phyloP scores from a whole-genome alignment of 2,113 vertebrate species.

The Microcebus griseorufus region DNA sequence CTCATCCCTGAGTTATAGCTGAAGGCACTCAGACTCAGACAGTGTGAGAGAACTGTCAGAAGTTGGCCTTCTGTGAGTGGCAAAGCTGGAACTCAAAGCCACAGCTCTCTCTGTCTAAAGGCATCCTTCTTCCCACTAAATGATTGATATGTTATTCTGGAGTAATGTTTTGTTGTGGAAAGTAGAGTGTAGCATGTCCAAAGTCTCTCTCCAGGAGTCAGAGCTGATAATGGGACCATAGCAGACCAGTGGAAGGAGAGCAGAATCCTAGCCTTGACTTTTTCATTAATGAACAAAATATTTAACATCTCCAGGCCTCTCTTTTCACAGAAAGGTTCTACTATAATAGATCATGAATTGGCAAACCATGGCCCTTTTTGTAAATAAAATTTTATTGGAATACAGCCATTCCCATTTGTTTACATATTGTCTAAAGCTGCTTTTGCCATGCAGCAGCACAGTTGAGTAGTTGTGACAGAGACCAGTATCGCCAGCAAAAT shows the following conservation, averaged over 20 bases:
- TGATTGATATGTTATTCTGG: background rate
- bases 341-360: background rate
- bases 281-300: background rate
- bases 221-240: background rate
- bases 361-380: background rate
- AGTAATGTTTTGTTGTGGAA: background rate
- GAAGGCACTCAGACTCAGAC: background rate
- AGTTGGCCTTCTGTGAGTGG: background rate
- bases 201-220: background rate
- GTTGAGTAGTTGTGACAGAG: background rate
- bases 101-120: background rate
- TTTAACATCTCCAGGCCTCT: background rate
- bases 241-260: background rate
- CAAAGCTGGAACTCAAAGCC: background rate
- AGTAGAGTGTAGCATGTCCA: background rate
- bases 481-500: background rate
- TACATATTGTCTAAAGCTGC: background rate
- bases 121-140: background rate
- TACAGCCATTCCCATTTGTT: background rate
- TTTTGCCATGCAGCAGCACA: background rate
- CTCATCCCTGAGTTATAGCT: background rate
- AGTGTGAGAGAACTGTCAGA: background rate
- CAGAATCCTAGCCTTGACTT: background rate
- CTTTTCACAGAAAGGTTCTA: background rate
- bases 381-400: slow-evolving; percentile 27